Percentiles rank a stretch among this genome's conserved stretches.
These are phyloP conservation scores for Rhingia rostrata DNA, from an alignment of 2,888 invertebrate genomes.

Conservation along the genomic window DNA sequence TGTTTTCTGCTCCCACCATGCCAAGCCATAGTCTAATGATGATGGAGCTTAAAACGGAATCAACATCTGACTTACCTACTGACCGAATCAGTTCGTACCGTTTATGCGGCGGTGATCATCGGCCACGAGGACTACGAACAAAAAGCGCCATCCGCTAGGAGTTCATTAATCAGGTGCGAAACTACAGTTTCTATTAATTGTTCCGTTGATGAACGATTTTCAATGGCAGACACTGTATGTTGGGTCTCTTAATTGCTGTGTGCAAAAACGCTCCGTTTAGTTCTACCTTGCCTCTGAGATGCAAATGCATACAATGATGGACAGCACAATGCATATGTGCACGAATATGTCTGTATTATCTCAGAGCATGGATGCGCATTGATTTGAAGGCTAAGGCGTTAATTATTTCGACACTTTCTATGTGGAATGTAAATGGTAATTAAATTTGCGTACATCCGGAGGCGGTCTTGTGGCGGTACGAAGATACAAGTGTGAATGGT, in stretches of 20 bases:
- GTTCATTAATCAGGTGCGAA: slow-evolving; percentile 44
- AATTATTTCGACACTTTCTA: slow-evolving; percentile 59
- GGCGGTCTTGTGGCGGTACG: neutral
- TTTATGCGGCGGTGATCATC: slow-evolving; percentile 43
- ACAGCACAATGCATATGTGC: neutral
- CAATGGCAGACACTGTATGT: slow-evolving; percentile 34
- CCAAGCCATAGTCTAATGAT: neutral
- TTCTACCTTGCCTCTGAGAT: neutral
- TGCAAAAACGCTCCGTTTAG: slow-evolving; percentile 41
- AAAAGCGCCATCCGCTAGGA: slow-evolving; percentile 59
- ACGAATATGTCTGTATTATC: neutral
- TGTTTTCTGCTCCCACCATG: slow-evolving; percentile 51
- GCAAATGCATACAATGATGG: slow-evolving; percentile 1
- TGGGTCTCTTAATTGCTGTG: slow-evolving; percentile 50
- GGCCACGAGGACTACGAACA: slow-evolving; percentile 2
- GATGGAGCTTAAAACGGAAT: slow-evolving; percentile 61
- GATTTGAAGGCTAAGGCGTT: slow-evolving; percentile 37
- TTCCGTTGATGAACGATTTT: slow-evolving; percentile 63
- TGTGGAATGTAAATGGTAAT: slow-evolving; percentile 38
- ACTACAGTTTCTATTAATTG: slow-evolving; percentile 69
- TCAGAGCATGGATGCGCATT: neutral
- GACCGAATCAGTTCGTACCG: slow-evolving; percentile 72
- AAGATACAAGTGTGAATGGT: slow-evolving; percentile 1
- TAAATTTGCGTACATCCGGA: slow-evolving; percentile 22
- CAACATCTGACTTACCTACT: slow-evolving; percentile 59